Conservation (phyloP, 2,888 invertebrate genomes). For the Watsonalla cultraria region DNA sequence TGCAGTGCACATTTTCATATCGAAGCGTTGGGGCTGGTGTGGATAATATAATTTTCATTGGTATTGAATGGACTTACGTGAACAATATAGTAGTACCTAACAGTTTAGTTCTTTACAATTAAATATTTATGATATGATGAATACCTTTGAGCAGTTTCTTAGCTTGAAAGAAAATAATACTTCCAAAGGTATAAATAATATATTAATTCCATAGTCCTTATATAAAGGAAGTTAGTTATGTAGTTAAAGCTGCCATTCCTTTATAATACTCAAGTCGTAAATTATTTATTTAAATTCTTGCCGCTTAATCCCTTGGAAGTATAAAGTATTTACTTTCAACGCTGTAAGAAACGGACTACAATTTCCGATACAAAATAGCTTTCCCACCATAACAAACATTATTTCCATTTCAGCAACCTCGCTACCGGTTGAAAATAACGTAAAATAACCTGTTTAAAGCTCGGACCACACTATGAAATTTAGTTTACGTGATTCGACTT, state of each 20-base stretch:
- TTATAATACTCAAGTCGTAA: background rate
- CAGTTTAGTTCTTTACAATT: too few relatives aligned
- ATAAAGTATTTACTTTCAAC: background rate
- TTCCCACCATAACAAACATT: constrained; percentile 19
- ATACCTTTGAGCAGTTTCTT: too few relatives aligned
- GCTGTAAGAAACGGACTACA: constrained; percentile 17
- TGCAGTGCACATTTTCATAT: constrained; percentile 9
- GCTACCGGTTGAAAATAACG: constrained; percentile 25
- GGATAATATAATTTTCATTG: constrained; percentile 1
- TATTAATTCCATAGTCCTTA: too few relatives aligned
- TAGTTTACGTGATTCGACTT: too few relatives aligned
- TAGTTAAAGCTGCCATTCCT: too few relatives aligned
- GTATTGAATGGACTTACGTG: too few relatives aligned
- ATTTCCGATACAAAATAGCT: constrained; percentile 36
- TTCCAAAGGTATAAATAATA: too few relatives aligned
- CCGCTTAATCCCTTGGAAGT: background rate
- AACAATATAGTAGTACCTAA: too few relatives aligned
- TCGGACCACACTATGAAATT: background rate
- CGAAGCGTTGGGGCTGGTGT: background rate
- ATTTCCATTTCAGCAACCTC: constrained; percentile 24
- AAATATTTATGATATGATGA: too few relatives aligned
- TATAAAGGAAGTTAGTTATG: too few relatives aligned
- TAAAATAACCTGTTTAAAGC: constrained; percentile 10
- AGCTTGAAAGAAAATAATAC: too few relatives aligned
- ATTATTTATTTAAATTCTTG: background rate